These are phyloP conservation scores for Balaenoptera acutorostrata DNA, from an alignment of 2,113 vertebrate genomes.

Conservation along the genomic window DNA sequence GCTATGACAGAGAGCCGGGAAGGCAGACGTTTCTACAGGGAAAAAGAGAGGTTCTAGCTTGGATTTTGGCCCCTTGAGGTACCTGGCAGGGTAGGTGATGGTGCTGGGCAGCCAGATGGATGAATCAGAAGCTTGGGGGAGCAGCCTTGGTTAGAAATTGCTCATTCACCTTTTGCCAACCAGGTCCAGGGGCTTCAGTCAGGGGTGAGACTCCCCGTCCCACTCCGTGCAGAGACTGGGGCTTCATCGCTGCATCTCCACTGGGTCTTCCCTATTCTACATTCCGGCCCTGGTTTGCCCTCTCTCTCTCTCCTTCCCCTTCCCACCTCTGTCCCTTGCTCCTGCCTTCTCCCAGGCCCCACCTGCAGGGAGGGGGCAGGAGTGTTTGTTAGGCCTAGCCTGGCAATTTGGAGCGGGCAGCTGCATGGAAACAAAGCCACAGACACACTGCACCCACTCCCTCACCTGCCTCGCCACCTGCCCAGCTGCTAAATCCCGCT, in stretches of 20 bases:
- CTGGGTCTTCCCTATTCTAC: too few relatives aligned
- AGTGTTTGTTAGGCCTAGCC: not conserved
- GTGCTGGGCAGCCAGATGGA: not conserved
- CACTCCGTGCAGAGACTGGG: not conserved
- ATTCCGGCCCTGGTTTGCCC: not conserved
- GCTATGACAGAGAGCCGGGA: not conserved
- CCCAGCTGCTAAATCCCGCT: constrained; percentile 24
- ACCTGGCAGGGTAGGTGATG: not conserved
- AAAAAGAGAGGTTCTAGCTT: not conserved
- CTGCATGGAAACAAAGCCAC: constrained; percentile 17
- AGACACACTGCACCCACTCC: not conserved
- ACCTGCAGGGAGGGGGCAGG: not conserved
- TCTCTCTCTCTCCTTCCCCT: not conserved
- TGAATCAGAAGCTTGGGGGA: not conserved
- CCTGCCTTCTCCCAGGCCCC: not conserved
- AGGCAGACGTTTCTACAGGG: not conserved
- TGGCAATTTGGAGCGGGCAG: not conserved
- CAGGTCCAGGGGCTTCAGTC: too few relatives aligned
- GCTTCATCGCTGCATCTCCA: not conserved
- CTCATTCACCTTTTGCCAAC: not conserved
- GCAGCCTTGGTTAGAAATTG: not conserved
- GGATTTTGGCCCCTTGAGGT: not conserved
- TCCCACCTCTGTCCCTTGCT: not conserved
- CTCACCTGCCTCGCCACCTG: not conserved
- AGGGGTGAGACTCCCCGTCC: too few relatives aligned